Conservation (phyloP, 2,113 vertebrate species). For the Notothenia rossii region DNA sequence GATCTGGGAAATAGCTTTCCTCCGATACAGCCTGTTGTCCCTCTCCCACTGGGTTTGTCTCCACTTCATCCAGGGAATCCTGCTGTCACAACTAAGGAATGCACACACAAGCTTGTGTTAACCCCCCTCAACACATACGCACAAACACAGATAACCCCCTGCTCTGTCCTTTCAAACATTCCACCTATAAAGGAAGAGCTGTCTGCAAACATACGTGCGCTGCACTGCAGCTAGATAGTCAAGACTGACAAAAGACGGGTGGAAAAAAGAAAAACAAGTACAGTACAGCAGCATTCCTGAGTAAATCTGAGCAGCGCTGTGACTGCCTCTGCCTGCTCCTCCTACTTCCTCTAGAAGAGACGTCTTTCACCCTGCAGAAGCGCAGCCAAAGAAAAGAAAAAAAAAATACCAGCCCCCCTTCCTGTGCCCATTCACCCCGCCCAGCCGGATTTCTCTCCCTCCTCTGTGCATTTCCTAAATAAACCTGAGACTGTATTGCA, state of each 20-base stretch:
- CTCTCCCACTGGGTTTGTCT: constrained; percentile 49
- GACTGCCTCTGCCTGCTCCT: constrained; percentile 69
- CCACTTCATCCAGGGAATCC: constrained; percentile 63
- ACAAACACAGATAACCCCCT: constrained; percentile 53
- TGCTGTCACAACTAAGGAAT: constrained; percentile 77
- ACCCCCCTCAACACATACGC: neutral
- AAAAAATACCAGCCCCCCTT: constrained; percentile 30
- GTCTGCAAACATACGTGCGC: constrained; percentile 23
- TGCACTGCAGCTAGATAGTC: constrained; percentile 45
- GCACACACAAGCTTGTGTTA: constrained; percentile 36
- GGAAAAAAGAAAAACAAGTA: constrained; percentile 68
- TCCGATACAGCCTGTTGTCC: constrained; percentile 23
- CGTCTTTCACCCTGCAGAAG: constrained; percentile 73
- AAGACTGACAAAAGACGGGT: constrained; percentile 52
- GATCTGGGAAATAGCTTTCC: constrained; percentile 39
- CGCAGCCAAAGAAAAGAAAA: constrained; percentile 61
- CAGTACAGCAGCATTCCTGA: constrained; percentile 81
- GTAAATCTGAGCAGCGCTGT: constrained; percentile 74
- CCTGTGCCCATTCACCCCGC: constrained; percentile 69
- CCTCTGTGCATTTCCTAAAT: constrained; percentile 83
- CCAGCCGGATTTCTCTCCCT: constrained; percentile 79
- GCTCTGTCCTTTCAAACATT: constrained; percentile 51
- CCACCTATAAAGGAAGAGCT: constrained; percentile 34
- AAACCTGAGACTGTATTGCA: constrained; percentile 74
- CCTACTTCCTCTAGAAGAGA: constrained; percentile 79